Percentiles rank a stretch among this genome's conserved stretches.
Conservation (phyloP, 1,140 invertebrate genomes). For the Bilobella aurantiaca region DNA sequence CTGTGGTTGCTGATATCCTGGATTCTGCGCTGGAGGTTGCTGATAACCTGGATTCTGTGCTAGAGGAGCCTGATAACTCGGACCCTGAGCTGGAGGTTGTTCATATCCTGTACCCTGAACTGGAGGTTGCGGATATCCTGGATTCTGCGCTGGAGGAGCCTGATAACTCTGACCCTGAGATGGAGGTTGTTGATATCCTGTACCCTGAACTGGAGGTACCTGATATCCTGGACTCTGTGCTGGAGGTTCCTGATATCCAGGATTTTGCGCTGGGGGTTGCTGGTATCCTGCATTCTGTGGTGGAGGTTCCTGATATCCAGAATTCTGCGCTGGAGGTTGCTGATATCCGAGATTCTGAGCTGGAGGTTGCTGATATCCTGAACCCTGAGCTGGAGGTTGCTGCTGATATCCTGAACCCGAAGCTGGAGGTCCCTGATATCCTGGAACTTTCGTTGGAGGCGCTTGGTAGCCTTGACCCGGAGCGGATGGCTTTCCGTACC, state of each 20-base stretch:
- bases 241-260: too few relatives aligned
- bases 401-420: not conserved
- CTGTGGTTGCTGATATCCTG: too few relatives aligned
- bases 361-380: not conserved
- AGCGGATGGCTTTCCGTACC: not conserved
- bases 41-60: too few relatives aligned
- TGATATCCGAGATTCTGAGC: not conserved
- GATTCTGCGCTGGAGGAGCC: too few relatives aligned
- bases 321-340: too few relatives aligned
- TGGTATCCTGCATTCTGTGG: not conserved
- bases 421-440: too few relatives aligned
- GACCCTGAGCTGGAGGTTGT: not conserved
- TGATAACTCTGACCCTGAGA: not conserved
- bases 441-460: not conserved
- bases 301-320: not conserved
- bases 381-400: not conserved
- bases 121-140: not conserved
- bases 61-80: too few relatives aligned
- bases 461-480: not conserved
- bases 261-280: not conserved
- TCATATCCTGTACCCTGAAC: not conserved
- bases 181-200: not conserved
- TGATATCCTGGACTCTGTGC: not conserved
- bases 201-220: not conserved
- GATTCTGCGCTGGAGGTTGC: too few relatives aligned